Evolutionary conservation across 2,888 invertebrate genomes (phyloP).

Genomic region (Helicoverpa assulta): DNA sequence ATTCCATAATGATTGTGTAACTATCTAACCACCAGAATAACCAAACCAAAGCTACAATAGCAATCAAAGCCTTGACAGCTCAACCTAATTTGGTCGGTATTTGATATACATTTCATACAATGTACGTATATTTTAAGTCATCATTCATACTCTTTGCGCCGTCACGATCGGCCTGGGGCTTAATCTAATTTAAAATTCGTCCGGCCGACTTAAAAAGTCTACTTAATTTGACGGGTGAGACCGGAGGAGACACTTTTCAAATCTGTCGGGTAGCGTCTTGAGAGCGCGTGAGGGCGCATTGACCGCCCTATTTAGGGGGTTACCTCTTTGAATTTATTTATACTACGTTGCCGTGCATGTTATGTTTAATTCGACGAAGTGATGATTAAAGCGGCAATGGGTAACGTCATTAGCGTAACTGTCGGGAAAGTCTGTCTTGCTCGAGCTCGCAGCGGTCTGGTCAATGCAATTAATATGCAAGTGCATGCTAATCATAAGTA

Average conservation of each 20-base stretch:
- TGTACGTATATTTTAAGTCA: constrained; percentile 75
- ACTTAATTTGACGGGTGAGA: constrained; percentile 74
- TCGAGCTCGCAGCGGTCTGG: constrained; percentile 40
- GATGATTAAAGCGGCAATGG: constrained; percentile 56
- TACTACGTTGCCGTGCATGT: constrained; percentile 64
- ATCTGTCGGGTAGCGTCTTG: constrained; percentile 75
- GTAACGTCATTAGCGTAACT: constrained; percentile 59
- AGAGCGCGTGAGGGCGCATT: constrained; percentile 86
- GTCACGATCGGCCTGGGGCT: constrained; percentile 86
- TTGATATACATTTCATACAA: constrained; percentile 66
- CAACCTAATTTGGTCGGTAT: constrained; percentile 64
- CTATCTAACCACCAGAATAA: constrained; percentile 63
- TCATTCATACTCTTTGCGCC: constrained; percentile 87
- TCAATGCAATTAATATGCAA: constrained; percentile 53
- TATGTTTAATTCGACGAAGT: constrained; percentile 66
- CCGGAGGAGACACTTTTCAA: constrained; percentile 72
- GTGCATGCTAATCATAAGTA: constrained; percentile 54
- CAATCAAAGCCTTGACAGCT: constrained; percentile 53
- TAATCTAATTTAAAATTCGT: constrained; percentile 87
- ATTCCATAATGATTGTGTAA: constrained; percentile 83
- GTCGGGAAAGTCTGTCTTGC: constrained; percentile 55
- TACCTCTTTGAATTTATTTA: constrained; percentile 76
- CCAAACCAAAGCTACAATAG: constrained; percentile 51
- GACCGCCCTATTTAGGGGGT: constrained; percentile 82
- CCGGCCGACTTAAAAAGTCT: constrained; percentile 81